These are phyloP conservation scores for Nemotelus nigrinus DNA, from an alignment of 2,888 invertebrate genomes.

Conservation along the genomic window DNA sequence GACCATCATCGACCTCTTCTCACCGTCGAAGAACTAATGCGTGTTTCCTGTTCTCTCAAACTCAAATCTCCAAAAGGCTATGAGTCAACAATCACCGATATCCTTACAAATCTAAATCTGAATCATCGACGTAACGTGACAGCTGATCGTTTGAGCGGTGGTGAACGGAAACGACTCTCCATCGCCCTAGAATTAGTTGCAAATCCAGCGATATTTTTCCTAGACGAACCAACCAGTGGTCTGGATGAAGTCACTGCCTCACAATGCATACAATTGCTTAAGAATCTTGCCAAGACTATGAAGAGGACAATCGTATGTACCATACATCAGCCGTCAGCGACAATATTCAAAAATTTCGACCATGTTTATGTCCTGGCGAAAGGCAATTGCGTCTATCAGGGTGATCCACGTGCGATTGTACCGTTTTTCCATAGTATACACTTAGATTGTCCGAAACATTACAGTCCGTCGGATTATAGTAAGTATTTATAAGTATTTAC, in stretches of 20 bases:
- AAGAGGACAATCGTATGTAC: conserved; percentile 77
- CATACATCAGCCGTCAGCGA: conserved; percentile 76
- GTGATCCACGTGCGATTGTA: conserved; percentile 70
- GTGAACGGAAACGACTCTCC: conserved; percentile 81
- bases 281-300: conserved; percentile 68
- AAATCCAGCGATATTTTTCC: conserved; percentile 84
- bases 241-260: conserved; percentile 74
- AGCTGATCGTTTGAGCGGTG: conserved; percentile 74
- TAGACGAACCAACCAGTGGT: conserved; percentile 84
- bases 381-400: conserved; percentile 74
- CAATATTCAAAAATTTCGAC: conserved; percentile 72
- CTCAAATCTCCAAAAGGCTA: conserved; percentile 62
- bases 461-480: conserved; percentile 79
- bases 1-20: conserved; percentile 78
- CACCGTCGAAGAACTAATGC: conserved; percentile 80
- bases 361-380: conserved; percentile 73
- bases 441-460: conserved; percentile 71
- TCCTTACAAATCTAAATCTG: conserved; percentile 61
- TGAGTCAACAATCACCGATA: conserved; percentile 59
- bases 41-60: conserved; percentile 80
- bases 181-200: conserved; percentile 85
- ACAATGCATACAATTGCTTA: conserved; percentile 70
- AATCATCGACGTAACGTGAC: conserved; percentile 61
- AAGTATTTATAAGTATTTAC: conserved; percentile 59
- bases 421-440: conserved; percentile 69